These are phyloP conservation scores for Trichomalopsis sarcophagae DNA, from an alignment of 1,140 invertebrate species.

Conservation along the genomic window DNA sequence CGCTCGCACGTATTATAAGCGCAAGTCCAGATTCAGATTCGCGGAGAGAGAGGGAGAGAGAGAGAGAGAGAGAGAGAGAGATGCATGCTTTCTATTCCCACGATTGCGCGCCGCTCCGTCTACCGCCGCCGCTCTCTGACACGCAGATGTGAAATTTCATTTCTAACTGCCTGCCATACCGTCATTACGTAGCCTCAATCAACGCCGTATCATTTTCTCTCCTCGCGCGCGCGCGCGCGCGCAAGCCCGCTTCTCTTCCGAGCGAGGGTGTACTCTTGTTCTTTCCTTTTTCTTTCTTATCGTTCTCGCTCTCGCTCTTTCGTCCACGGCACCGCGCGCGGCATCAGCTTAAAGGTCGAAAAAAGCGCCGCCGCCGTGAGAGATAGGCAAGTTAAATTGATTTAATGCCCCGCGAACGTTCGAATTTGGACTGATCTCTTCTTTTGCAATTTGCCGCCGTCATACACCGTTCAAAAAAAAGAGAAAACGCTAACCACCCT, in stretches of 20 bases:
- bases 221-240: neutral
- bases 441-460: neutral
- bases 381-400: conserved; percentile 28
- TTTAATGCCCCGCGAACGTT: neutral
- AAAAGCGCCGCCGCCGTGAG: neutral
- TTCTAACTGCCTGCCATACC: conserved; percentile 60
- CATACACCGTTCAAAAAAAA: too few species aligned
- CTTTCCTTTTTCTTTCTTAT: neutral
- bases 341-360: conserved; percentile 6
- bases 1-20: conserved; percentile 6
- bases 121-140: conserved; percentile 51
- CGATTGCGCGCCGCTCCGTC: conserved; percentile 56
- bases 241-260: conserved; percentile 37
- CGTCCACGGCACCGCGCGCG: neutral
- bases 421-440: neutral
- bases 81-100: conserved; percentile 66
- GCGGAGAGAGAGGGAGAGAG: conserved; percentile 10
- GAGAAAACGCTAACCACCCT: too few species aligned
- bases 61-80: neutral
- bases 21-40: conserved; percentile 47
- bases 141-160: conserved; percentile 65
- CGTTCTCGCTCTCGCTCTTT: conserved; percentile 34
- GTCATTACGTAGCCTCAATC: conserved; percentile 63
- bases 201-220: conserved; percentile 62
- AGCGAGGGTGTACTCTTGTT: neutral